Evolutionary conservation across 2,797 vertebrate genomes (phyloP).

Genomic region (Phylloscopus collybita): DNA sequence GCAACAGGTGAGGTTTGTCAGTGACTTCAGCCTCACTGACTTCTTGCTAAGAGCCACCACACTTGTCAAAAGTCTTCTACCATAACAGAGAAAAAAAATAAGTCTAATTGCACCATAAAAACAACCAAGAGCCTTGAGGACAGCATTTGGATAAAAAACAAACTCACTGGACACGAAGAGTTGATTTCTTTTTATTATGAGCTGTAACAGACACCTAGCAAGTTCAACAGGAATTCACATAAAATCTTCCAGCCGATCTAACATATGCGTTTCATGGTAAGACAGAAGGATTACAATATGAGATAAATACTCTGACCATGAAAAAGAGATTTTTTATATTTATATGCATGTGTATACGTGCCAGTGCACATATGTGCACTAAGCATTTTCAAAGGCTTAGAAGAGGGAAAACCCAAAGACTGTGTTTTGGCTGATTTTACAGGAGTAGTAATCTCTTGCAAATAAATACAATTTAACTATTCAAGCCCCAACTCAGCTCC

Average conservation of each 20-base stretch:
- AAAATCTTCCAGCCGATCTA: neutral
- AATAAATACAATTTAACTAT: neutral
- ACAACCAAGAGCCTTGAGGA: neutral
- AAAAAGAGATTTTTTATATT: neutral
- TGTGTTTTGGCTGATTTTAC: neutral
- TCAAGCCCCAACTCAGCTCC: neutral
- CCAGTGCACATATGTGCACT: neutral
- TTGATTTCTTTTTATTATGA: neutral
- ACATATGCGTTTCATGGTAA: neutral
- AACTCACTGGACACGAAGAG: neutral
- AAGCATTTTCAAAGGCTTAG: neutral
- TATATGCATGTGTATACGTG: neutral
- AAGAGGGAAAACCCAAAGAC: neutral
- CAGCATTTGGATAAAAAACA: neutral
- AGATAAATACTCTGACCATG: neutral
- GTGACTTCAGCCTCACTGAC: neutral
- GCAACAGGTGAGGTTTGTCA: neutral
- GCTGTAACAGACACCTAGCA: neutral
- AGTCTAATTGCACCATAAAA: neutral
- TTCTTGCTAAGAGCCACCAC: neutral
- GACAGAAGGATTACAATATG: neutral
- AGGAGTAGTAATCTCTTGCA: neutral
- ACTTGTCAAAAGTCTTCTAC: slow-evolving; percentile 7
- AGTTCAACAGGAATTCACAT: neutral
- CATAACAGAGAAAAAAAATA: neutral